Conservation (phyloP, 2,113 vertebrate genomes). For the Burhinus oedicnemus region DNA sequence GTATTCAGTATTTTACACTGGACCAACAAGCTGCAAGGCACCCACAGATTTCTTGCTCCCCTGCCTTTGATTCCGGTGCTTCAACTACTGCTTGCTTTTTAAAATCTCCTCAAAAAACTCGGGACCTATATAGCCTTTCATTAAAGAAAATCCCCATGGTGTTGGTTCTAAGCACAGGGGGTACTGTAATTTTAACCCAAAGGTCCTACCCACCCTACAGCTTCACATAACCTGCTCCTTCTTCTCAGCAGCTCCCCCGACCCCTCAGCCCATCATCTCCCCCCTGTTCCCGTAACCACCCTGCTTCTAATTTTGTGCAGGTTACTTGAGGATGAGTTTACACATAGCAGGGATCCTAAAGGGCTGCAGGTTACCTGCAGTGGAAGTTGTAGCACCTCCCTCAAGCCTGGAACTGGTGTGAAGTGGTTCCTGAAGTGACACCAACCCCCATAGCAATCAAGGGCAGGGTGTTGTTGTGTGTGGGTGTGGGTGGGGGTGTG, state of each 20-base stretch:
- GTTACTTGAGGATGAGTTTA: background rate
- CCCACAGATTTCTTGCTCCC: background rate
- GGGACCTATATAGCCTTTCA: background rate
- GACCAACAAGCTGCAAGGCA: background rate
- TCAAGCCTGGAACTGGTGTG: background rate
- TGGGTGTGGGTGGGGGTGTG: no score
- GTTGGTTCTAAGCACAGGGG: background rate
- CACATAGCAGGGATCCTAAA: background rate
- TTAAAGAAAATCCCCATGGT: background rate
- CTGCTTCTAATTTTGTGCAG: background rate
- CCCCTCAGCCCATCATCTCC: background rate
- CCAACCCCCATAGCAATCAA: background rate
- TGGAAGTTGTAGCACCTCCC: background rate
- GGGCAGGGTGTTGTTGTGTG: no score
- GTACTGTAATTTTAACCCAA: background rate
- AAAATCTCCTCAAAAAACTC: background rate
- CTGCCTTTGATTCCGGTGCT: background rate
- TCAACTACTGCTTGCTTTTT: background rate
- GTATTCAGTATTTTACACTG: background rate
- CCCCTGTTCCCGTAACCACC: rapidly evolving
- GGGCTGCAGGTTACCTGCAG: rapidly evolving
- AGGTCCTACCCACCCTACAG: background rate
- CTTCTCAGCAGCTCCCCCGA: background rate
- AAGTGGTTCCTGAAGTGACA: background rate
- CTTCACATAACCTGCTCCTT: background rate